Conservation (phyloP, 2,888 invertebrate genomes). For the Zelleria hepariella region DNA sequence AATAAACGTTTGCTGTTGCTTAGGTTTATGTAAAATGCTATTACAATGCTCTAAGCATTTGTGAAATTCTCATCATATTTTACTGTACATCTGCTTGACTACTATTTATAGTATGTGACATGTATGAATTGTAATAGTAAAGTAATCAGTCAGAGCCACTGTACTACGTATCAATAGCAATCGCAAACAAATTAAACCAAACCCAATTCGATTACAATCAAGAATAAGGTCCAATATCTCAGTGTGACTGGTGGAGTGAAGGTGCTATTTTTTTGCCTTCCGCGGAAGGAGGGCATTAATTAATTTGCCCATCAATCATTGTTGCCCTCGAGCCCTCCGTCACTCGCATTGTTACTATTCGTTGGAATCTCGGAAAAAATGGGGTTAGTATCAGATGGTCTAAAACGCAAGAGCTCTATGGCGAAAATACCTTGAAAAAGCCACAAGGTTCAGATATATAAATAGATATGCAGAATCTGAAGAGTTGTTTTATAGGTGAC, state of each 20-base stretch:
- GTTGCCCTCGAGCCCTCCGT: constrained; percentile 44
- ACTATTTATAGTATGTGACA: not conserved
- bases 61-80: too few species aligned
- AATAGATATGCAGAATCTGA: too few species aligned
- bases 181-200: not conserved
- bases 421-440: too few species aligned
- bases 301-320: constrained; percentile 60
- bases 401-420: too few species aligned
- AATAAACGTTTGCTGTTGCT: too few species aligned
- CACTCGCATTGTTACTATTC: constrained; percentile 49
- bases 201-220: not conserved
- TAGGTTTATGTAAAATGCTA: too few species aligned
- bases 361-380: constrained; percentile 14
- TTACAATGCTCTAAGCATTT: too few species aligned
- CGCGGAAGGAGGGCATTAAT: constrained; percentile 55
- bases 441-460: too few species aligned
- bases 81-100: too few species aligned
- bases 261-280: not conserved
- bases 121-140: not conserved
- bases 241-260: not conserved
- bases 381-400: too few species aligned
- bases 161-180: not conserved
- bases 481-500: too few species aligned
- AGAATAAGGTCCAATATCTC: not conserved
- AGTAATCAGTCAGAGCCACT: not conserved